Base-by-base conservation (phyloP, 2,113 vertebrate genomes). In the Psittacula cyanocephala region DNA sequence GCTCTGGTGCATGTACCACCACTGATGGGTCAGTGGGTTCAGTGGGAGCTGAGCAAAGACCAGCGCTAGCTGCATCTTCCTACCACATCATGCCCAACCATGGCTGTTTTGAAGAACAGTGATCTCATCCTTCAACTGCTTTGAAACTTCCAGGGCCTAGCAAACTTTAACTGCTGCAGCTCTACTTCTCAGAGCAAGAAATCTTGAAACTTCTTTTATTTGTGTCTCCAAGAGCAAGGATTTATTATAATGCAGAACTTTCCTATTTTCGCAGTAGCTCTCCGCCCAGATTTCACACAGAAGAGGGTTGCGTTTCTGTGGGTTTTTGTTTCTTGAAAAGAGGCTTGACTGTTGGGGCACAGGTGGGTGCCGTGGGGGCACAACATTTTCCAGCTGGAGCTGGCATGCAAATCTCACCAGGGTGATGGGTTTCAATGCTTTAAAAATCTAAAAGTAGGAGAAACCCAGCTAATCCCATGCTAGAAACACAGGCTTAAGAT, bases 361-460 rank as follows among this genome's bases (percentile, higher is more conserved):
- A 88, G 88, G 60, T 91, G 83, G 88, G 79, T 93, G 69, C 86
- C 75, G 90, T 71, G 93, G 88, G 69, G 86, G 92, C 91, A 81
- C 44, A 95, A 62, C 44, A 17, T 17, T 88, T 93, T 81, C 93
- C 82, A 91, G 47, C 85, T n/a, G 82, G 47, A 33, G 13, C 52
- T 71, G 44, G 47, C n/a, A 33, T 14, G 20, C 4, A 6, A 35
- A 52, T 90, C 82, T 84, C 93, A 94, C 43, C 44, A 46, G 88
- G 57, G 47, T 72, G 57, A 62, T 69, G 12, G 80, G n/a, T 88
- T 92, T 93, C 74, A 49, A 22, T 41, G 15, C 37, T 91, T 86
- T 87, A 65, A 67, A 94, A 92, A 49, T 67, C 47, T 65, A 65
- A 62, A 75, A 78, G 52, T 53, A 84, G 86, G 33, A 93, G 57